Evolutionary conservation across 2,888 invertebrate species (phyloP).

Genomic region (Drosophila quinaria): DNA sequence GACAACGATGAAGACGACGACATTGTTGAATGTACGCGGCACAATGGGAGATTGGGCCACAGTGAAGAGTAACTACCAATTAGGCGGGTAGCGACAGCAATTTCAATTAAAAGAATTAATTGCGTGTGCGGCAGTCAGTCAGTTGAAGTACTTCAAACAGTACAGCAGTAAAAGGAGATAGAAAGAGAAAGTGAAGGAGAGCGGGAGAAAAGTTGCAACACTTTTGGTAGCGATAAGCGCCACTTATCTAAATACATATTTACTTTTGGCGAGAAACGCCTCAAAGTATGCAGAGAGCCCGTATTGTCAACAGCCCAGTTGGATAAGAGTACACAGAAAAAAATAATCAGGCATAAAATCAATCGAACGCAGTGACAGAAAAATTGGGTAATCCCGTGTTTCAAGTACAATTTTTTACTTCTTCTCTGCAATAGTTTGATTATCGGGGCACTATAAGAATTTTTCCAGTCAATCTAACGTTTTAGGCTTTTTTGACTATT

Average conservation of each 20-base stretch:
- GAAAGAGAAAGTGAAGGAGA: neutral
- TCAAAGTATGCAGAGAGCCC: slow-evolving; percentile 38
- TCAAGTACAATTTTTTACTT: too few species aligned
- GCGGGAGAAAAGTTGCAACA: slow-evolving; percentile 37
- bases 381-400: too few species aligned
- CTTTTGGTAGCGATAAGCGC: slow-evolving; percentile 60
- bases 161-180: neutral
- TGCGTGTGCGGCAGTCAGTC: slow-evolving; percentile 70
- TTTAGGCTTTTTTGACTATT: too few species aligned
- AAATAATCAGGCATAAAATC: too few species aligned
- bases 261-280: slow-evolving; percentile 43
- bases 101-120: slow-evolving; percentile 80
- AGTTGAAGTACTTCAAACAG: slow-evolving; percentile 50
- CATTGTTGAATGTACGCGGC: slow-evolving; percentile 2
- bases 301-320: slow-evolving; percentile 35
- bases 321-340: neutral
- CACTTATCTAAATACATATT: slow-evolving; percentile 80
- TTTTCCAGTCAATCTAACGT: too few species aligned
- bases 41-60: slow-evolving; percentile 29
- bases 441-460: too few species aligned
- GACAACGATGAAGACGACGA: slow-evolving; percentile 28
- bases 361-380: too few species aligned
- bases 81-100: slow-evolving; percentile 78
- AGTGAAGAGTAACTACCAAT: slow-evolving; percentile 73
- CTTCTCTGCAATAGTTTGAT: too few species aligned